phyloP scores from a whole-genome alignment of 2,113 vertebrate species.

The Lasiurus cinereus region DNA sequence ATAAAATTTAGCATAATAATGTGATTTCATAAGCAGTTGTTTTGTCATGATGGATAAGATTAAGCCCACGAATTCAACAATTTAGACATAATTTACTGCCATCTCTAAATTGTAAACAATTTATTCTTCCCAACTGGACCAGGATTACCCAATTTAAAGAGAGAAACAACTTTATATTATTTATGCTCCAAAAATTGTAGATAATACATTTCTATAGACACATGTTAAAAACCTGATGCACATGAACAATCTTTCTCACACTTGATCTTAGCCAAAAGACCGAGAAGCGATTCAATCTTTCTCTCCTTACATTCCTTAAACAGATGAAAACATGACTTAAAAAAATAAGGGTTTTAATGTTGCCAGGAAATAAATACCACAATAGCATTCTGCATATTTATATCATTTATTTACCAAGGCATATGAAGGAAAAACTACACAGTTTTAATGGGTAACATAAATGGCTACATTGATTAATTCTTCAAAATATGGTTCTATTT shows the following conservation, averaged over 20 bases:
- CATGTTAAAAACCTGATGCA: not conserved
- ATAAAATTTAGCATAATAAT: not conserved
- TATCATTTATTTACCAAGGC: not conserved
- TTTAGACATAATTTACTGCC: slow-evolving; percentile 16
- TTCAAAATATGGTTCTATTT: not conserved
- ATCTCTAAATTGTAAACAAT: slow-evolving; percentile 43
- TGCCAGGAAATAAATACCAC: not conserved
- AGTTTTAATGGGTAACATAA: slow-evolving; percentile 5
- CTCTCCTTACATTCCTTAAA: not conserved
- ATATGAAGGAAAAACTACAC: slow-evolving; percentile 1
- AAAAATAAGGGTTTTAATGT: slow-evolving; percentile 34
- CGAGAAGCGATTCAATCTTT: not conserved
- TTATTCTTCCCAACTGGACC: not conserved
- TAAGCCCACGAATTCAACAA: slow-evolving; percentile 43
- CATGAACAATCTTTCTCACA: no score
- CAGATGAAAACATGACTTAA: not conserved
- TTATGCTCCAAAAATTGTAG: not conserved
- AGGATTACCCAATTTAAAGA: not conserved
- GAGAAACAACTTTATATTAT: not conserved
- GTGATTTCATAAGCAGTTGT: not conserved
- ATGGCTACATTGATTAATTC: not conserved
- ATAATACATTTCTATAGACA: not conserved
- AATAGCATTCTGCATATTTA: not conserved
- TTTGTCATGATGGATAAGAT: not conserved
- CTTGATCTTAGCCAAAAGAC: no score